A percentile compares a stretch with the other conserved stretches of the same genome.
phyloP scores from a whole-genome alignment of 2,113 vertebrate species.

The Euleptes europaea region DNA sequence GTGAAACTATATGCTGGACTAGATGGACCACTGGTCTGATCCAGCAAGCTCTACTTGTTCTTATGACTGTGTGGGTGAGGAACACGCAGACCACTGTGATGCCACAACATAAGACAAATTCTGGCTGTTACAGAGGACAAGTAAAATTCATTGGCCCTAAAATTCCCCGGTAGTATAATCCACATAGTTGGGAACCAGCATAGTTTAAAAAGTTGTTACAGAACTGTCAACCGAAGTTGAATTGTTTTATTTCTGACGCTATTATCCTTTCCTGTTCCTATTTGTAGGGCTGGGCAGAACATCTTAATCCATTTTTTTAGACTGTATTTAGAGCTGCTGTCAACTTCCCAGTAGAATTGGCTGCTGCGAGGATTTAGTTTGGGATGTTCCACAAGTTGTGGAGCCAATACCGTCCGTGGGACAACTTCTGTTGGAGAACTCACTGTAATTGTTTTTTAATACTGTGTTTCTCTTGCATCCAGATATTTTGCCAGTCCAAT shows the following conservation, averaged over 20 bases:
- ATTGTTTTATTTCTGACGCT: neutral
- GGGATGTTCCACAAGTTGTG: neutral
- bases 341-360: neutral
- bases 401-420: neutral
- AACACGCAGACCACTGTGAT: neutral
- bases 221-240: neutral
- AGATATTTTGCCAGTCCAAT: neutral
- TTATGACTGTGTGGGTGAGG: neutral
- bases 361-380: neutral
- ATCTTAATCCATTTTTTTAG: neutral
- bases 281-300: neutral
- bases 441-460: neutral
- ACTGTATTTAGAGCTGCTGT: neutral
- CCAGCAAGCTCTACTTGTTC: neutral
- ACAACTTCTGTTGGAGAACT: neutral
- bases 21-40: too few species aligned
- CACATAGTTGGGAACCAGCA: neutral
- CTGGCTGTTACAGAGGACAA: neutral
- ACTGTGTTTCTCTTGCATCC: neutral
- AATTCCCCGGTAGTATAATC: neutral
- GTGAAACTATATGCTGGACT: too few species aligned
- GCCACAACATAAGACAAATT: neutral
- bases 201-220: neutral
- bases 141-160: neutral
- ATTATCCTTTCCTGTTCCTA: neutral